Percentiles rank a stretch among this genome's conserved stretches.
Conservation (phyloP, 1,140 invertebrate species). For the Berghia stephanieae region DNA sequence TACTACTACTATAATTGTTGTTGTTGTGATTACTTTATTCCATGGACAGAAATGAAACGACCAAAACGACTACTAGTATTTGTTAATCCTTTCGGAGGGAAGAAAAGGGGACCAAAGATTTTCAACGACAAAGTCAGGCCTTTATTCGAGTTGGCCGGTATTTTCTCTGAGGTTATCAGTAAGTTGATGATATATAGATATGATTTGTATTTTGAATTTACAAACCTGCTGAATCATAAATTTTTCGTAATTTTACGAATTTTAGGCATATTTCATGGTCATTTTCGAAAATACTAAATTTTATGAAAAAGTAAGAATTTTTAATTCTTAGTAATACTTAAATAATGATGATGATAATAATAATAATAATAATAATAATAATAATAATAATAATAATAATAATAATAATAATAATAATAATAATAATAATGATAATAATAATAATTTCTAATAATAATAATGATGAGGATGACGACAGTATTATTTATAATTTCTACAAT, state of each 20-base stretch:
- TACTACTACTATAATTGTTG: too few relatives aligned
- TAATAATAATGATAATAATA: conserved; percentile 11
- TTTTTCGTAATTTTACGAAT: too few relatives aligned
- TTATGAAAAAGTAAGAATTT: too few relatives aligned
- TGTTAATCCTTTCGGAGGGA: conserved; percentile 87
- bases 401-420: conserved; percentile 7
- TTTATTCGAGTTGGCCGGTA: conserved; percentile 78
- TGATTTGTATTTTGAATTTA: conserved; percentile 4
- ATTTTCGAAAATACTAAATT: not conserved
- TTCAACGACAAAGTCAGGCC: conserved; percentile 76
- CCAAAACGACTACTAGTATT: conserved; percentile 81
- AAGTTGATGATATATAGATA: conserved; percentile 30
- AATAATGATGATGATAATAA: too few relatives aligned
- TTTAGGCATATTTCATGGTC: too few relatives aligned
- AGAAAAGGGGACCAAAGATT: conserved; percentile 77
- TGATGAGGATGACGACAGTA: too few relatives aligned
- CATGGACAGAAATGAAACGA: conserved; percentile 64
- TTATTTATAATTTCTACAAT: too few relatives aligned
- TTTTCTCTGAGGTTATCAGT: conserved; percentile 70
- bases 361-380: not conserved
- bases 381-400: not conserved
- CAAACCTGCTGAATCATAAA: too few relatives aligned
- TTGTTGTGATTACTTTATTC: too few relatives aligned
- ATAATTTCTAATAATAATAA: too few relatives aligned
- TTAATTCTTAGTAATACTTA: too few relatives aligned